phyloP scores from a whole-genome alignment of 2,888 invertebrate species.

The Xestia c-nigrum region DNA sequence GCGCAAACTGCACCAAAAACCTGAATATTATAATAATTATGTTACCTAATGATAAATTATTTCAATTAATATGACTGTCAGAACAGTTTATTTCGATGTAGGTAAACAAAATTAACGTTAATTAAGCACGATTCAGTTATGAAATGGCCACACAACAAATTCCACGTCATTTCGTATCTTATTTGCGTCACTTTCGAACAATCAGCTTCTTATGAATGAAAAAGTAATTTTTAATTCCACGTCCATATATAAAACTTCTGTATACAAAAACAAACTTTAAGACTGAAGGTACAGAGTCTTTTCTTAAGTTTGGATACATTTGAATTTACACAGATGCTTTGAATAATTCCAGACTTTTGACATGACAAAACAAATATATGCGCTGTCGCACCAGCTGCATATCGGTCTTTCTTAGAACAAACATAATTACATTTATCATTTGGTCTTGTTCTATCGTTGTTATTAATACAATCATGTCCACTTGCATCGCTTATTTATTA shows the following conservation, averaged over 20 bases:
- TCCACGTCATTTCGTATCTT: slow-evolving; percentile 48
- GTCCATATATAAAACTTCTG: not conserved
- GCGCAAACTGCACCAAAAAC: not conserved
- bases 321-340: slow-evolving; percentile 80
- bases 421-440: slow-evolving; percentile 67
- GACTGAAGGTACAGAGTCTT: slow-evolving; percentile 1
- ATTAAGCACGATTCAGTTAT: slow-evolving; percentile 46
- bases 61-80: slow-evolving; percentile 32
- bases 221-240: slow-evolving; percentile 42
- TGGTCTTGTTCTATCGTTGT: slow-evolving; percentile 59
- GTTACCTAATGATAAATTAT: slow-evolving; percentile 22
- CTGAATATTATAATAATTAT: not conserved
- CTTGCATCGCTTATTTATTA: slow-evolving; percentile 43
- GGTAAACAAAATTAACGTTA: slow-evolving; percentile 23
- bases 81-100: slow-evolving; percentile 6
- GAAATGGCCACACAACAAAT: slow-evolving; percentile 48
- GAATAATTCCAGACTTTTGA: slow-evolving; percentile 71
- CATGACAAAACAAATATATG: slow-evolving; percentile 72
- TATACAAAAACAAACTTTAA: slow-evolving; percentile 31
- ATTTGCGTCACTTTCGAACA: slow-evolving; percentile 58
- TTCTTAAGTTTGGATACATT: slow-evolving; percentile 42
- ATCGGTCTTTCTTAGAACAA: slow-evolving; percentile 70
- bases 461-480: slow-evolving; percentile 68
- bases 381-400: slow-evolving; percentile 72
- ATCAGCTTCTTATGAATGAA: slow-evolving; percentile 52